phyloP scores from a whole-genome alignment of 2,888 invertebrate species.

The Leptinotarsa tumamoca region DNA sequence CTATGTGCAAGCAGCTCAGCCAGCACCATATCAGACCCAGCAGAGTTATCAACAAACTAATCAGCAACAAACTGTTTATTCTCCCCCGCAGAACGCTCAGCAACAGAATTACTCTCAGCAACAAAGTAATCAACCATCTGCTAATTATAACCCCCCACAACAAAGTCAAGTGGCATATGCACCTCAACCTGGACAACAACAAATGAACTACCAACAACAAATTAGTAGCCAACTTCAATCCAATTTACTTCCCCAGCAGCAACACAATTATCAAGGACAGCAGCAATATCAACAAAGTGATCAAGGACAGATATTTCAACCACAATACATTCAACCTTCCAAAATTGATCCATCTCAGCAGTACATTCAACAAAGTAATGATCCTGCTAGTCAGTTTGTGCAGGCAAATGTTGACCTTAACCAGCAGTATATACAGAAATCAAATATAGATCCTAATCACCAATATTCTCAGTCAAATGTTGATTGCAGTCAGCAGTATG shows the following conservation, averaged over 20 bases:
- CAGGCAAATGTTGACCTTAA: conserved; percentile 40
- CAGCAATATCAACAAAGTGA: conserved; percentile 41
- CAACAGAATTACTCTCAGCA: conserved; percentile 42
- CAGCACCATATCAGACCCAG: conserved; percentile 35
- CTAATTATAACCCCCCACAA: conserved; percentile 39
- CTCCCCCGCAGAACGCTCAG: conserved; percentile 29
- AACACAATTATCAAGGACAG: conserved; percentile 40
- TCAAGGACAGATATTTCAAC: conserved; percentile 52
- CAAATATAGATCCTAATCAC: conserved; percentile 38
- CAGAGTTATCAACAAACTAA: conserved; percentile 39
- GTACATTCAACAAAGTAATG: conserved; percentile 45
- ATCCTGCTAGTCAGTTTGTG: conserved; percentile 43
- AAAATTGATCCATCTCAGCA: conserved; percentile 38
- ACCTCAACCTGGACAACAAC: conserved; percentile 42
- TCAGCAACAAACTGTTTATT: conserved; percentile 42
- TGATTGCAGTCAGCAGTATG: conserved; percentile 60
- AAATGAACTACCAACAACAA: conserved; percentile 25
- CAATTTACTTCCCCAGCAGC: conserved; percentile 52
- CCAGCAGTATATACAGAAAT: conserved; percentile 44
- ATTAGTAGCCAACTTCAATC: conserved; percentile 46
- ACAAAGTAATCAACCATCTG: conserved; percentile 27
- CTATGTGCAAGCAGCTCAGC: conserved; percentile 34
- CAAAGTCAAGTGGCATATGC: conserved; percentile 33
- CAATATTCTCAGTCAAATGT: conserved; percentile 68
- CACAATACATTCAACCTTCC: conserved; percentile 50